These are phyloP conservation scores for Uria lomvia DNA, from an alignment of 2,113 vertebrate genomes.

Conservation along the genomic window DNA sequence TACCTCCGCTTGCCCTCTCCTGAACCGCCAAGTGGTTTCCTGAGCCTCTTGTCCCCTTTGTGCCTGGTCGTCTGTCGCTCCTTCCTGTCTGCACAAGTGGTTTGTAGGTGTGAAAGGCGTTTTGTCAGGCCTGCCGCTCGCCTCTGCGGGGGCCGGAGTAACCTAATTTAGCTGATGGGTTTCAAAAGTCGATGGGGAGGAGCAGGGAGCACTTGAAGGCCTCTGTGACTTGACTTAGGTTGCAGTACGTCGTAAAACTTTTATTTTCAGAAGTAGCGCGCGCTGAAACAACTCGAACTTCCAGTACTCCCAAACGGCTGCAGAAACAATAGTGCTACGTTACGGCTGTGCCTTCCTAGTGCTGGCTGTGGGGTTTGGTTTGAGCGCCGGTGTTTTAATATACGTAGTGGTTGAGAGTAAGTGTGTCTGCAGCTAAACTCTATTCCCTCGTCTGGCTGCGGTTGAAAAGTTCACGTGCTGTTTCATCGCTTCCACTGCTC, in stretches of 20 bases:
- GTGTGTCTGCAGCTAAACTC: background rate
- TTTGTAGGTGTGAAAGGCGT: background rate
- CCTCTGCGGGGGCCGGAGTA: background rate
- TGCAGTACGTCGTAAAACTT: background rate
- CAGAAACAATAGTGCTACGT: background rate
- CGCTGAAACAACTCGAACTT: background rate
- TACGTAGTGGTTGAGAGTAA: background rate
- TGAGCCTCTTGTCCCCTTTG: background rate
- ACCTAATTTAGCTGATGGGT: background rate
- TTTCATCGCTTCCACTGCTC: background rate
- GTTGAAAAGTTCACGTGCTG: conserved; percentile 11
- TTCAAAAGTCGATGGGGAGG: background rate
- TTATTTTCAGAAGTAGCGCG: background rate
- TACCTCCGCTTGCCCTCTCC: background rate
- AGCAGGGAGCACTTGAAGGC: background rate
- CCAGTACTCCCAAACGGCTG: background rate
- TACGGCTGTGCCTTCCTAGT: accelerated
- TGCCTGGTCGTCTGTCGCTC: background rate
- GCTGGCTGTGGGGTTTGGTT: background rate
- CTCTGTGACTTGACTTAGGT: background rate
- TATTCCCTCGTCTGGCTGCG: background rate
- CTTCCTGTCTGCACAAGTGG: background rate
- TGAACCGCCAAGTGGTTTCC: background rate
- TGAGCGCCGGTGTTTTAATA: background rate
- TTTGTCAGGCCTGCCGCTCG: background rate